These are phyloP conservation scores for Halichondria panicea DNA, from an alignment of 37 sponge, comb jelly and placozoan genomes.

Conservation along the genomic window DNA sequence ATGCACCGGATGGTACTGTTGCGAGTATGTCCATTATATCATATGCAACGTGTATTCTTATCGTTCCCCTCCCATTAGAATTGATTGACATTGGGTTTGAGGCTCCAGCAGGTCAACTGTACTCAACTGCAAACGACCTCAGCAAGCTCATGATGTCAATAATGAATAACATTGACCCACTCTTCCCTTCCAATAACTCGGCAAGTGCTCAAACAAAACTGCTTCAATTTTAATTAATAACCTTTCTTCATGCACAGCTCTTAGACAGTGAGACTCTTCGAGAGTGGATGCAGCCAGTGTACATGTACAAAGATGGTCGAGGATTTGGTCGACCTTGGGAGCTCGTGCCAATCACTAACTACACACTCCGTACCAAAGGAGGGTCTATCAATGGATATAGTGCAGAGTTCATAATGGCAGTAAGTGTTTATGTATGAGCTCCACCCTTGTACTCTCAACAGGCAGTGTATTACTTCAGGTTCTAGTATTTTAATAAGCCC, in stretches of 20 bases:
- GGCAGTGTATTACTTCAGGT: too few species aligned
- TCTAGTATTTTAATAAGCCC: too few species aligned
- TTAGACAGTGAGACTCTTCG: conserved; percentile 72
- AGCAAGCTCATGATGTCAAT: conserved; percentile 55
- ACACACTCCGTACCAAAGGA: conserved; percentile 55
- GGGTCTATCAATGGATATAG: conserved; percentile 77
- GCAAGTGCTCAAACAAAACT: too few species aligned
- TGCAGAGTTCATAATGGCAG: conserved; percentile 47
- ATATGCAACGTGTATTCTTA: too few species aligned
- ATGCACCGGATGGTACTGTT: conserved; percentile 35
- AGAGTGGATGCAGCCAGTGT: conserved; percentile 76
- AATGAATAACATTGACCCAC: too few species aligned
- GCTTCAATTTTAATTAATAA: too few species aligned
- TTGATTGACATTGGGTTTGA: conserved; percentile 76
- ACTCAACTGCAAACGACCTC: conserved; percentile 55
- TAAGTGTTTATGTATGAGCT: too few species aligned
- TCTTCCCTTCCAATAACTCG: too few species aligned
- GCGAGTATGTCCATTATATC: conserved; percentile 19
- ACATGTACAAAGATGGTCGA: conserved; percentile 44
- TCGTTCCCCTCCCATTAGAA: too few species aligned
- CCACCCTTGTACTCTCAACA: too few species aligned
- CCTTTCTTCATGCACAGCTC: too few species aligned
- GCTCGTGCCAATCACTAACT: conserved; percentile 51
- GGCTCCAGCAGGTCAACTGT: conserved; percentile 79
- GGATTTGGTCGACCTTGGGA: conserved; percentile 79